These are phyloP conservation scores for Nothoprocta pentlandii DNA, from an alignment of 2,113 vertebrate species.

Conservation along the genomic window DNA sequence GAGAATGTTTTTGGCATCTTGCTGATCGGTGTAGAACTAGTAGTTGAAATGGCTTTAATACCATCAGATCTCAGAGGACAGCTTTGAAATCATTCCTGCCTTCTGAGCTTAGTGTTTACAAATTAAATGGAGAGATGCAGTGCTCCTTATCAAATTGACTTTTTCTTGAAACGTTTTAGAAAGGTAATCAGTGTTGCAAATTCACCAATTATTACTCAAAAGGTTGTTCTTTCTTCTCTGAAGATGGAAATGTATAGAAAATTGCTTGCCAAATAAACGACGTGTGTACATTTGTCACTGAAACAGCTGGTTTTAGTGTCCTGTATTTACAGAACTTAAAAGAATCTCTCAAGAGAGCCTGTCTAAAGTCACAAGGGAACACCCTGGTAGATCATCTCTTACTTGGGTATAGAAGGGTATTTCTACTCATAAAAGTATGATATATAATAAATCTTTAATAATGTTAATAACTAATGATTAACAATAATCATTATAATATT, in stretches of 20 bases:
- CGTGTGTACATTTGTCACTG: neutral
- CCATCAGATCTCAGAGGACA: neutral
- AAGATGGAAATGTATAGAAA: neutral
- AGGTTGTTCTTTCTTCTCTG: neutral
- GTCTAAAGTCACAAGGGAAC: neutral
- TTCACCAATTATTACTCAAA: neutral
- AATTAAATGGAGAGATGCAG: neutral
- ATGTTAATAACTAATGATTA: too few species aligned
- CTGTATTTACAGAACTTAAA: neutral
- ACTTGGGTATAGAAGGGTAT: neutral
- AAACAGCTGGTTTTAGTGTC: neutral
- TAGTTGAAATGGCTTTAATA: neutral
- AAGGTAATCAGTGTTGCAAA: neutral
- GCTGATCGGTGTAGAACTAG: neutral
- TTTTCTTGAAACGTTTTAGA: neutral
- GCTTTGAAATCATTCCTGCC: neutral
- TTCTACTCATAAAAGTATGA: neutral
- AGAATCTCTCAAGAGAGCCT: neutral
- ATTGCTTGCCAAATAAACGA: neutral
- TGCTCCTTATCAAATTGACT: rapidly evolving
- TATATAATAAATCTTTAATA: too few species aligned
- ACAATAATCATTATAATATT: neutral
- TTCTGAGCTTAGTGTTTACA: neutral
- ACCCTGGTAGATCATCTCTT: neutral
- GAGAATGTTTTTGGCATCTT: neutral